Evolutionary conservation across 1,140 invertebrate genomes (phyloP).

Genomic region (Drosophila bipectinata): DNA sequence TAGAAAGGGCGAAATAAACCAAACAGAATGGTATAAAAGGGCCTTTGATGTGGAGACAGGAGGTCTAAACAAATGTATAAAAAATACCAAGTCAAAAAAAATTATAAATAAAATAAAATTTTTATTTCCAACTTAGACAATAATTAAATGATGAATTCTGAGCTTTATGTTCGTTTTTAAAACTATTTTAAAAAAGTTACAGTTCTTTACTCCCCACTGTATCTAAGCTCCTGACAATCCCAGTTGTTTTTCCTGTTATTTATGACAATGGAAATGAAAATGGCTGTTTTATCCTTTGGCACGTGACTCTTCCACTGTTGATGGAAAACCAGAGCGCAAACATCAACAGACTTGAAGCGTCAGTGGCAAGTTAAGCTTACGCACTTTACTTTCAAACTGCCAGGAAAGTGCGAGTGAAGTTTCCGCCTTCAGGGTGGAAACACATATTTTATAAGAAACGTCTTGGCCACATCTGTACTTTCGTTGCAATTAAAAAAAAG

Average conservation of each 20-base stretch:
- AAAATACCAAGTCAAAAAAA: not conserved
- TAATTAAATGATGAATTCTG: no score
- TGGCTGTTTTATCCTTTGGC: constrained; percentile 60
- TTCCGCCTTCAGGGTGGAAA: constrained; percentile 26
- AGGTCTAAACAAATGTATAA: constrained; percentile 13
- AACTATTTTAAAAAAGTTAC: no score
- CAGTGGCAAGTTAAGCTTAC: constrained; percentile 13
- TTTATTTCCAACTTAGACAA: not conserved
- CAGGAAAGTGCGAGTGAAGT: constrained; percentile 34
- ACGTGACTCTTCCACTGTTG: constrained; percentile 53
- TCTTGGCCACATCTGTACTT: constrained; percentile 28
- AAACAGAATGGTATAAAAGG: constrained; percentile 22
- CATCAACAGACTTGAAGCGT: constrained; percentile 26
- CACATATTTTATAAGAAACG: constrained; percentile 36
- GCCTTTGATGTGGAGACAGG: constrained; percentile 34
- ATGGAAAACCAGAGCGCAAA: constrained; percentile 34
- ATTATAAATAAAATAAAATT: not conserved
- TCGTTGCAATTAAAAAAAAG: constrained; percentile 73
- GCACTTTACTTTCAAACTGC: constrained; percentile 62
- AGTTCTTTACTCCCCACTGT: not conserved
- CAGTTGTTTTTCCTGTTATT: constrained; percentile 53
- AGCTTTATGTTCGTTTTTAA: no score
- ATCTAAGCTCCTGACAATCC: constrained; percentile 13
- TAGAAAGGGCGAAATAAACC: constrained; percentile 37
- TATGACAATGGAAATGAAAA: constrained; percentile 53